Conservation (phyloP, 2,888 invertebrate genomes). For the Xanthostigma xanthostigma region DNA sequence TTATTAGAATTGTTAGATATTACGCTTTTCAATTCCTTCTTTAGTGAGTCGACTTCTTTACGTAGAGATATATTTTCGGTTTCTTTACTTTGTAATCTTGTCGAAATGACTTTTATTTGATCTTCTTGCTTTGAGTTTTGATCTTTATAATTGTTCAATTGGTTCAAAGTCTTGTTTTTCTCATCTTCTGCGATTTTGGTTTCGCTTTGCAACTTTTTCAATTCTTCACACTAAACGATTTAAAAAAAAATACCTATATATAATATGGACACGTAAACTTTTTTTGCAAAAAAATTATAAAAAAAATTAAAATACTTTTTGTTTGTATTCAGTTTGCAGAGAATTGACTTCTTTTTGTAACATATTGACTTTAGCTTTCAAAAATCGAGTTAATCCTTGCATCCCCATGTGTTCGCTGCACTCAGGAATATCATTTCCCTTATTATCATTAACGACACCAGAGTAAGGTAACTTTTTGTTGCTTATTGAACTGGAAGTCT, state of each 20-base stretch:
- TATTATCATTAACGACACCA: not conserved
- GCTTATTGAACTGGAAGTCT: not conserved
- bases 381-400: conserved; percentile 22
- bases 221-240: conserved; percentile 20
- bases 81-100: conserved; percentile 24
- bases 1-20: conserved; percentile 25
- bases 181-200: conserved; percentile 21
- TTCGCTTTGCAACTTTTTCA: conserved; percentile 22
- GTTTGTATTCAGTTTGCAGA: conserved; percentile 20
- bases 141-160: conserved; percentile 20
- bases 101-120: conserved; percentile 19
- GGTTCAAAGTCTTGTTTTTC: conserved; percentile 26
- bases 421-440: conserved; percentile 13
- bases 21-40: conserved; percentile 30
- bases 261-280: not conserved
- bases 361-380: conserved; percentile 23
- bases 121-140: conserved; percentile 22
- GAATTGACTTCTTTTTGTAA: conserved; percentile 21
- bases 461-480: not conserved
- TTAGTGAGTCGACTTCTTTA: conserved; percentile 34
- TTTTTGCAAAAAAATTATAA: not conserved
- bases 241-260: conserved; percentile 8
- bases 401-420: conserved; percentile 21
- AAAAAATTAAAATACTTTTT: conserved; percentile 16
- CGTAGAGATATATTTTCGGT: conserved; percentile 20